Evolutionary conservation across 2,797 vertebrate genomes (phyloP), one percentile per base, ranked within the genome.

Genomic region (Gouania willdenowi): DNA sequence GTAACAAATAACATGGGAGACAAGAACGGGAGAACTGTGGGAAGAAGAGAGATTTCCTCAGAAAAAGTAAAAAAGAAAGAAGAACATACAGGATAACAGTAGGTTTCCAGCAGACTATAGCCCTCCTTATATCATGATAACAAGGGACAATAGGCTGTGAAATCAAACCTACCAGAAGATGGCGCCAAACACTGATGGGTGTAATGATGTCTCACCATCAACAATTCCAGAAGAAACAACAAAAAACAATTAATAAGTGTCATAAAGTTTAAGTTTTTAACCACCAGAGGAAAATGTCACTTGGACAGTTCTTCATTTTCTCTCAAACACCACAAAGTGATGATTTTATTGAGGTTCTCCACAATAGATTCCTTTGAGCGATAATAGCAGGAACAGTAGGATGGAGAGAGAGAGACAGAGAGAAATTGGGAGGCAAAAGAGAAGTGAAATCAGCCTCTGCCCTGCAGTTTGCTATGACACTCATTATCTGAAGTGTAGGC

Each of bases 401-500:
- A 42, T 39, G 43, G 61, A 30, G 54, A 73, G 69, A 72, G 56
- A 18, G 24, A 81, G 73, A 67, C 68, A 66, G 24, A 66, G 75
- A 80, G 43, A 77, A 76, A n/a, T n/a, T n/a, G n/a, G 70, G 74
- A 79, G 70, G 69, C 54, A 67, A 77, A 77, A 70, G 54, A 71
- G 51, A 74, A 73, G 69, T 69, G 67, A 85, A 88, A 86, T 82
- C 80, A 79, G 75, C 75, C 72, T 75, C 78, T 81, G 81, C 60
- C 83, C 79, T 71, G 77, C 67, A 74, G 81, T 85, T 86, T 83
- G 82, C 80, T 87, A 71, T 81, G 81, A 81, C 79, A 78, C 76
- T 86, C 79, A 83, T 85, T 83, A 81, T 82, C 66, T 86, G 82
- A 88, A 88, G 85, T 86, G 78, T n/a, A n/a, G 82, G 77, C 81